Conservation (phyloP, 1,140 invertebrate genomes). For the Campoletis sonorensis region DNA sequence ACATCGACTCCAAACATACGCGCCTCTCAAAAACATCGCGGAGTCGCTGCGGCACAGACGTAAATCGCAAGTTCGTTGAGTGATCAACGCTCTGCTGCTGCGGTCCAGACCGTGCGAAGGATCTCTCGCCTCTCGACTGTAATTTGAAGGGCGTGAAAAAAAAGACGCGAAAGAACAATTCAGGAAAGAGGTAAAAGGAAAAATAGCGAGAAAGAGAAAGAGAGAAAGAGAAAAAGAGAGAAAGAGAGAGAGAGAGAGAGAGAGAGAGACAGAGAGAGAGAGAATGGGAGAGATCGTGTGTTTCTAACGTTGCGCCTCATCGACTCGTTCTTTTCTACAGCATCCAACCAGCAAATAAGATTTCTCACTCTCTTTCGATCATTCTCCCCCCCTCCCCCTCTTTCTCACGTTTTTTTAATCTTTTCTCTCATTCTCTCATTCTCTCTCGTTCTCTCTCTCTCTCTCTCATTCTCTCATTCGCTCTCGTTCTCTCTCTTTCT, state of each 20-base stretch:
- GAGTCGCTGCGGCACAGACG: not conserved
- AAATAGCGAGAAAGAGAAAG: not conserved
- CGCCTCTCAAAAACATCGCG: not conserved
- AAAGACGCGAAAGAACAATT: constrained; percentile 22
- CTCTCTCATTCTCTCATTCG: not conserved
- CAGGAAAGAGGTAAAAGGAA: not conserved
- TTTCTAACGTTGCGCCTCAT: not conserved
- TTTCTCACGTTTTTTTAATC: not conserved
- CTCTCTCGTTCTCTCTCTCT: not conserved
- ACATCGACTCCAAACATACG: not conserved
- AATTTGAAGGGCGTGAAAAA: constrained; percentile 52
- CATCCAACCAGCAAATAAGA: not conserved
- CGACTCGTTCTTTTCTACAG: not conserved
- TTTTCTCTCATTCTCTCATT: not conserved
- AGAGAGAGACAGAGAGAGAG: constrained; percentile 1
- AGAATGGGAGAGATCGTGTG: not conserved
- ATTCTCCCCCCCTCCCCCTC: not conserved
- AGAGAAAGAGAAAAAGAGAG: not conserved
- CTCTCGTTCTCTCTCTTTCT: not conserved
- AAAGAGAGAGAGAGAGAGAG: not conserved
- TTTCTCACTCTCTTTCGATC: not conserved
- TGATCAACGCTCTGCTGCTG: constrained; percentile 41
- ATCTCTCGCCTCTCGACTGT: constrained; percentile 19
- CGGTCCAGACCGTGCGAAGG: constrained; percentile 26
- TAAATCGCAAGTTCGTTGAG: not conserved